These are phyloP conservation scores for Contarinia nasturtii DNA, from an alignment of 1,140 invertebrate genomes.

Conservation along the genomic window DNA sequence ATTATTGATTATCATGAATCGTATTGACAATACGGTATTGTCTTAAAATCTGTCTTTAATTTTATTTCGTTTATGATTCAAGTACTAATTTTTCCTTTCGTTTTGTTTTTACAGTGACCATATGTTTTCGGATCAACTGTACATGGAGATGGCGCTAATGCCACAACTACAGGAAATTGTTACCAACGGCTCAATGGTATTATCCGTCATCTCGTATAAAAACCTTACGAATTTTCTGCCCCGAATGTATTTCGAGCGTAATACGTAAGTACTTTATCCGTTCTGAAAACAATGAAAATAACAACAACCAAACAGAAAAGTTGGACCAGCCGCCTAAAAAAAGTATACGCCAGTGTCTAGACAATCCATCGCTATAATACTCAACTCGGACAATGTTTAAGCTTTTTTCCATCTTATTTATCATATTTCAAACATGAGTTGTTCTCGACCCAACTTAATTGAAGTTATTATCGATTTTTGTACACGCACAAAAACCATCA, in stretches of 20 bases:
- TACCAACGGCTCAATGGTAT: slow-evolving; percentile 22
- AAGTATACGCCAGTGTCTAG: background rate
- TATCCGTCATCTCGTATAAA: slow-evolving; percentile 30
- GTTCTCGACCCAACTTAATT: too few relatives aligned
- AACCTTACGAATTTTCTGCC: slow-evolving; percentile 32
- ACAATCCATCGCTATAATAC: background rate
- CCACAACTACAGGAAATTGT: slow-evolving; percentile 18
- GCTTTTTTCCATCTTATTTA: background rate
- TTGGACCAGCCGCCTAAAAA: too few relatives aligned
- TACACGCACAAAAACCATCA: too few relatives aligned
- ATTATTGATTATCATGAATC: too few relatives aligned
- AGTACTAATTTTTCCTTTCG: background rate
- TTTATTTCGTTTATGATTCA: too few relatives aligned
- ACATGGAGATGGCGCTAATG: slow-evolving; percentile 21
- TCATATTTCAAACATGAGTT: background rate
- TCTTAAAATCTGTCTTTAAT: too few relatives aligned
- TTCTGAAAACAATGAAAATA: background rate
- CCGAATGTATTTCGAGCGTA: slow-evolving; percentile 25
- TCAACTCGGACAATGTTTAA: background rate
- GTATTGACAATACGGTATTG: too few relatives aligned
- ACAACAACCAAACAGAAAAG: background rate
- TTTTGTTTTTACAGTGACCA: slow-evolving; percentile 14
- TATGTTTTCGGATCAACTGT: slow-evolving; percentile 22
- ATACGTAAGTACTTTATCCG: slow-evolving; percentile 12
- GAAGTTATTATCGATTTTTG: too few relatives aligned